Evolutionary conservation across 2,888 invertebrate species (phyloP), one percentile per base, ranked within the genome.

Genomic region (Terebella lapidaria): DNA sequence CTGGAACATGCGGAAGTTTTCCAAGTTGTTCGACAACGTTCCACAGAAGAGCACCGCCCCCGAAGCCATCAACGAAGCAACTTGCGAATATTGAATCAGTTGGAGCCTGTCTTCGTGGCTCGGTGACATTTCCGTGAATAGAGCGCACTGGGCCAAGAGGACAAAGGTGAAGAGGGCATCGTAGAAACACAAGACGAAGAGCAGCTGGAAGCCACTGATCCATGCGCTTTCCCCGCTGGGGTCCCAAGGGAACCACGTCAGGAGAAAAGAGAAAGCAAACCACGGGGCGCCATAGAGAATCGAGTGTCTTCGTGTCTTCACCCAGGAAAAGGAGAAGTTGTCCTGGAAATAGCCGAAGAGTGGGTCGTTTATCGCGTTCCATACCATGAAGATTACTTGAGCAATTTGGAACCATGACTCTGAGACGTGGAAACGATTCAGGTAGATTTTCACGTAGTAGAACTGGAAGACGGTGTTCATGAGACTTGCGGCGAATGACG

Each of bases 311-410:
- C 82, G 72, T 22, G 74, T 76, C 54, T 71, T 72, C 18, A 81
- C 71, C 71, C 79, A 79, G 26, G 60, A 56, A 30, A 60, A 71
- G 5, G 64, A 67, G 24, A 70, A 67, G 20, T 69, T 74, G 65
- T 78, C 78, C 59, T 77, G 77, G 1, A 73, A 62, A 61, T 80
- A 81, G 5, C 81, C 82, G 67, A 82, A 83, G 45, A 83, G 63
- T 0, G 83, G 83, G 61, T 83, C 82, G 63, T 83, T 83, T 26
- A 83, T 64, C 0, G 83, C 79, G 66, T 83, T 83, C 83, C 83
- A 83, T 3, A 82, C 59, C 71, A 82, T 69, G 63, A 79, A 82
- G 4, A 83, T 67, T 15, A 60, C 52, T 66, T 83, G 66, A 0
- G 81, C 72, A 2, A 76, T 42, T 46, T 81, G 79, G 68, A 83